Conservation (phyloP, 2,113 vertebrate species). For the Callionymus lyra region DNA sequence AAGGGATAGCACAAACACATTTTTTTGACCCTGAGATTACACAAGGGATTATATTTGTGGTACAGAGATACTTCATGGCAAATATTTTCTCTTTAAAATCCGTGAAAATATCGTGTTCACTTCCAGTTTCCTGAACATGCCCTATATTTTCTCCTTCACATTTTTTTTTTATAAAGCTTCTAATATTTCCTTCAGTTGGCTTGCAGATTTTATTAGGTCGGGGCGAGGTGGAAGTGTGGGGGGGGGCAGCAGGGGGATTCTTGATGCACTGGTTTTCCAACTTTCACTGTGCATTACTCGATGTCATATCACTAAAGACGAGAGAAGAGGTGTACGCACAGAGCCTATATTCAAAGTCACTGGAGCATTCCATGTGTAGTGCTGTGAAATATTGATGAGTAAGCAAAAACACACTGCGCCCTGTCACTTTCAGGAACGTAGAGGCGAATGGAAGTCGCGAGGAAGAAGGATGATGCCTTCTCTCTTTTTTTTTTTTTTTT, state of each 20-base stretch:
- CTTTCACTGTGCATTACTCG: slow-evolving; percentile 54
- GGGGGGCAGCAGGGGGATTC: neutral
- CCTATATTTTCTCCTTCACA: slow-evolving; percentile 16
- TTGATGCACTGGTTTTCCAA: slow-evolving; percentile 35
- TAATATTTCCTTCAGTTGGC: slow-evolving; percentile 25
- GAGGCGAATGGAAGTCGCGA: slow-evolving; percentile 45
- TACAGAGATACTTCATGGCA: slow-evolving; percentile 6
- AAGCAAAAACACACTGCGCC: slow-evolving; percentile 61
- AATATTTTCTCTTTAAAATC: slow-evolving; percentile 23
- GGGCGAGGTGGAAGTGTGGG: neutral
- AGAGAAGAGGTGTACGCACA: slow-evolving; percentile 35
- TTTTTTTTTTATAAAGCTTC: slow-evolving; percentile 30
- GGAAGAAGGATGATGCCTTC: slow-evolving; percentile 51
- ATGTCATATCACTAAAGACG: slow-evolving; percentile 55
- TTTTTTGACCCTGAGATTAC: no score
- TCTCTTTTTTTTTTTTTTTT: slow-evolving; percentile 6
- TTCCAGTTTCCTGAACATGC: slow-evolving; percentile 14
- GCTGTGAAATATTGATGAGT: slow-evolving; percentile 68
- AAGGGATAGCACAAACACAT: no score
- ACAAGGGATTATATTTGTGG: no score
- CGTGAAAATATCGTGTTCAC: slow-evolving; percentile 4
- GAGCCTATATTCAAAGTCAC: slow-evolving; percentile 57
- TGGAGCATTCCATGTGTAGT: slow-evolving; percentile 58
- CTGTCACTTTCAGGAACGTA: slow-evolving; percentile 57
- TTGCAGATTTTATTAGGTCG: slow-evolving; percentile 38